A percentile compares a stretch with the other conserved stretches of the same genome.
These are phyloP conservation scores for Lethocerus indicus DNA, from an alignment of 1,140 invertebrate species.

Conservation along the genomic window DNA sequence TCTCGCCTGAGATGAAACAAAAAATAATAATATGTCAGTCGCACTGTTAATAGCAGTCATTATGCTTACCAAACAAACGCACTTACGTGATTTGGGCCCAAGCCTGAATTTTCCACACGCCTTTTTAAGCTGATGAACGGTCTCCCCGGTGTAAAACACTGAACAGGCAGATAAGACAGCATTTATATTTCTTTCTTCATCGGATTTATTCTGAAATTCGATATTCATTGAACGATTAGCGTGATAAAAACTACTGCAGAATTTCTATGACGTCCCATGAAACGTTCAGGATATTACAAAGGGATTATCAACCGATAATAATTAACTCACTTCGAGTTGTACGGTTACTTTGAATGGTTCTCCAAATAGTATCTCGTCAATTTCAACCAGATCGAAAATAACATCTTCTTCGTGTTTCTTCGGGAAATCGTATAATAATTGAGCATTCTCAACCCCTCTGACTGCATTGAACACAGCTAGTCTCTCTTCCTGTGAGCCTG, in stretches of 20 bases:
- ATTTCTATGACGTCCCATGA: neutral
- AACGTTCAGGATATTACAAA: neutral
- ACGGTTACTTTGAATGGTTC: constrained; percentile 45
- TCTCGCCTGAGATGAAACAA: no score
- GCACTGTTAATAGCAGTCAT: no score
- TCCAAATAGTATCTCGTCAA: constrained; percentile 44
- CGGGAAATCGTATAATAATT: constrained; percentile 37
- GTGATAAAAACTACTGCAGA: no score
- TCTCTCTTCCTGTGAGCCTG: constrained; percentile 39
- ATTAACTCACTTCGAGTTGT: constrained; percentile 39
- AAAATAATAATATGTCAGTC: no score
- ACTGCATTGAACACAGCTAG: constrained; percentile 43
- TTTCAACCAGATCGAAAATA: constrained; percentile 45
- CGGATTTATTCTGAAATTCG: constrained; percentile 39
- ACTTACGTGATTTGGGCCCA: constrained; percentile 22
- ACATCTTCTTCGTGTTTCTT: constrained; percentile 39
- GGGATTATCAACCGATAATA: neutral
- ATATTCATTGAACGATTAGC: no score
- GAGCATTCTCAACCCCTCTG: constrained; percentile 33
- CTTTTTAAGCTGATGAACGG: constrained; percentile 41
- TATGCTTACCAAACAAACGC: no score
- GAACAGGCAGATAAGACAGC: constrained; percentile 40
- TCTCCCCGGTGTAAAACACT: constrained; percentile 51
- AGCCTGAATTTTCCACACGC: constrained; percentile 39
- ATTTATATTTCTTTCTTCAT: constrained; percentile 37